Base-by-base conservation (phyloP, 2,113 vertebrate species). In the Poeciliopsis turrubarensis region DNA sequence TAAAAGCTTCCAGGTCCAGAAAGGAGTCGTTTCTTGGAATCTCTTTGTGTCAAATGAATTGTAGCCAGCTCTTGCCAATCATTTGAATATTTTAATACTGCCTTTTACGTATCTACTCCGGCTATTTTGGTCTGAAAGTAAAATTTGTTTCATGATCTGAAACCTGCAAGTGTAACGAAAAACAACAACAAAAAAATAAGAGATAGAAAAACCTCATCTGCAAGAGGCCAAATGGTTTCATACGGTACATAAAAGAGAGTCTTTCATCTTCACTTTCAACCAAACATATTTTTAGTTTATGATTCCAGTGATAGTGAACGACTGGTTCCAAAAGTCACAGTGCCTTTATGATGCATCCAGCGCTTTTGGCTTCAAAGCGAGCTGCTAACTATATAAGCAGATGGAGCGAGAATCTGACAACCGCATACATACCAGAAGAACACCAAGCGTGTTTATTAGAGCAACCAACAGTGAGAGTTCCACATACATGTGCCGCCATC, bases 391-490 rank as follows among this genome's bases (percentile, higher is more conserved):
- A 47, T n/a, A 65, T 26, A 72, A 65, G 61, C 78, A 89, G 77
- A 90, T 81, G 80, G 67, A 81, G 79, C 65, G 51, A 66, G 71
- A 75, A 72, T 83, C 68, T 87, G 68, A 86, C 31, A 60, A 84
- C 79, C 74, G 9, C 82, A 84, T 10, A 76, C 83, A 89, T 86
- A 80, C 84, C 81, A 90, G 80, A 76, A 73, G 79, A 78, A 81
- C 82, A 70, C 69, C 30, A 77, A 63, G 73, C 75, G 66, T 89
- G 73, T 89, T 88, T 87, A 89, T 87, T 70, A 73, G 81, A 19
- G 37, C 39, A 57, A 70, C 73, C 75, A 86, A 89, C 47, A 92
- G 90, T 90, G 88, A 92, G 85, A 92, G 87, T 91, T 82, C 70
- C 73, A 77, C 15, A 9, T 65, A 70, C 81, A 78, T 65, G 65